Evolutionary conservation across 2,113 vertebrate species (phyloP), one percentile per base, ranked within the genome.

Genomic region (Macheiramphus alcinus): DNA sequence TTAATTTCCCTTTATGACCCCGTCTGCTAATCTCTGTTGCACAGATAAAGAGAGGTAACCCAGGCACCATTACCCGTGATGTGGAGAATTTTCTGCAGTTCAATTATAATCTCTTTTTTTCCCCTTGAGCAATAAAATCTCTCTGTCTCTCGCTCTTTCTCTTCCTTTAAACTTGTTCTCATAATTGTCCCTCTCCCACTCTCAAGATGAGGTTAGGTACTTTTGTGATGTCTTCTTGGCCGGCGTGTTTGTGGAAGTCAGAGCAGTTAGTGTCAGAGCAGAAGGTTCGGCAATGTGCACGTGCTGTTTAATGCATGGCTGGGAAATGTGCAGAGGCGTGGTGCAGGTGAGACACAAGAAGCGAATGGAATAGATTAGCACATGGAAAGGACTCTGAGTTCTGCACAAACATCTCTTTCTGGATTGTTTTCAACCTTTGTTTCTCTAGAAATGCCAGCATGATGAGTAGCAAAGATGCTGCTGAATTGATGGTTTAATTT

Each of bases 1-100:
- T 97, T 97, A 97, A 97, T 97, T 95, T 95, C 91, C 78, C 78
- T 95, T 97, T 97, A 97, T 96, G 93, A 95, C 94, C 91, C 93
- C 9, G 38, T 90, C 94, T 94, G 93, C 93, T 97, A 95, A 97
- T 96, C 94, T 97, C 93, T 97, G 87, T 85, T 94, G 93, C 95
- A 82, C 89, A 96, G 94, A 96, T 97, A 97, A 97, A 96, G 91
- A 93, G 96, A 95, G 93, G 95, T 95, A 97, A 95, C 96, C 93
- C 95, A 94, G 94, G 91, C 95, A 96, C 94, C 95, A 90, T 97
- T 95, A 97, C 91, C 70, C 5, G 0, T 47, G 86, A 76, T 95
- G 94, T 85, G 74, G 89, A 94, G 96, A 95, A 95, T 94, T 95
- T 95, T 94, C 89, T 95, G 93, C 97, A 89, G 86, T 97, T 97